Percentiles rank a stretch among this genome's conserved stretches.
Conservation (phyloP, 2,113 vertebrate species). For the Tenrec ecaudatus region DNA sequence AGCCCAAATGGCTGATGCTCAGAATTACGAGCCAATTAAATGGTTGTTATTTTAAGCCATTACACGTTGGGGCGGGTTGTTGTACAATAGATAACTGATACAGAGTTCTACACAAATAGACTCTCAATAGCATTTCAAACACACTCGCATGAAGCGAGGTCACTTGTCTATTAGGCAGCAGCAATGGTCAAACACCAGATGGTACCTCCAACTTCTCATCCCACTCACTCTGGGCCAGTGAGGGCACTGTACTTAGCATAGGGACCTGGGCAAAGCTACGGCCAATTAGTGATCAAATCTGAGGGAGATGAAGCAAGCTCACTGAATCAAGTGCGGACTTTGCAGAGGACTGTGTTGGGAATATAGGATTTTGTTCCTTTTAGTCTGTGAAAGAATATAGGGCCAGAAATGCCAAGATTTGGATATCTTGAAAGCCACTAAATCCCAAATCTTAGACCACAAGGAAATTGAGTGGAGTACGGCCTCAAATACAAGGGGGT, state of each 20-base stretch:
- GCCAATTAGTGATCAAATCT: background rate
- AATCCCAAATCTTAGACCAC: background rate
- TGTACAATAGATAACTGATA: slow-evolving; percentile 24
- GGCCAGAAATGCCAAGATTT: background rate
- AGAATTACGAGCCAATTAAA: slow-evolving; percentile 49
- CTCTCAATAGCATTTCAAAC: slow-evolving; percentile 20
- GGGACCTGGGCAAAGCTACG: slow-evolving; percentile 33
- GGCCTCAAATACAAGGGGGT: accelerated
- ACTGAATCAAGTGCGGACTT: background rate
- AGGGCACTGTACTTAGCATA: background rate
- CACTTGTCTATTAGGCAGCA: slow-evolving; percentile 35
- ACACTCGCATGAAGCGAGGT: background rate
- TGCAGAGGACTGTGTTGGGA: background rate
- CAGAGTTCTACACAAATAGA: slow-evolving; percentile 22
- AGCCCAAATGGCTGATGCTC: background rate
- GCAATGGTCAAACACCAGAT: background rate
- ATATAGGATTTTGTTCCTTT: slow-evolving; percentile 12
- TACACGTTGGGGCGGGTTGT: background rate
- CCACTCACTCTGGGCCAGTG: background rate
- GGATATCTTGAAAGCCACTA: background rate
- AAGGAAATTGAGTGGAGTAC: background rate
- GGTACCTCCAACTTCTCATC: slow-evolving; percentile 32
- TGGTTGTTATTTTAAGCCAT: slow-evolving; percentile 21
- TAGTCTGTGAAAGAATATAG: background rate
- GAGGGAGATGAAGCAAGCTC: background rate